Conservation (phyloP, 2,797 vertebrate species). For the Selene dorsalis region DNA sequence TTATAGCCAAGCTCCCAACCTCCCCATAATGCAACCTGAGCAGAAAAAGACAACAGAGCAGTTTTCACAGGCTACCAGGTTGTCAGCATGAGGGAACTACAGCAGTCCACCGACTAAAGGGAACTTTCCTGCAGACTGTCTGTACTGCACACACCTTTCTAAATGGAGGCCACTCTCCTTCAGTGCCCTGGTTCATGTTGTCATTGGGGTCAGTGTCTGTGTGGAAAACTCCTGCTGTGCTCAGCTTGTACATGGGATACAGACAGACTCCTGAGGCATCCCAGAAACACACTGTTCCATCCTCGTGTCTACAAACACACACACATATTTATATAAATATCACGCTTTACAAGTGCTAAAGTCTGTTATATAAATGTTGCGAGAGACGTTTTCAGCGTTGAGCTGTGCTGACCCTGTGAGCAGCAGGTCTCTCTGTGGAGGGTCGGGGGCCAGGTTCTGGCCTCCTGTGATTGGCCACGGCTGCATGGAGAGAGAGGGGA, state of each 20-base stretch:
- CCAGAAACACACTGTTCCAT: conserved; percentile 97
- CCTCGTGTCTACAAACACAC: conserved; percentile 89
- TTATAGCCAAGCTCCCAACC: no score
- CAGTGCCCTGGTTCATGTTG: conserved; percentile 89
- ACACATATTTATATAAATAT: no score
- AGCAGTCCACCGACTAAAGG: no score
- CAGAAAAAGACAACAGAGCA: no score
- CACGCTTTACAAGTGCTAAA: not conserved
- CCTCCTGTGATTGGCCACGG: conserved; percentile 95
- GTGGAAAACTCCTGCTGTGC: conserved; percentile 92
- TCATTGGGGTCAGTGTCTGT: conserved; percentile 93
- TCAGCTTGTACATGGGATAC: conserved; percentile 93
- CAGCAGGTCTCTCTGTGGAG: conserved; percentile 95
- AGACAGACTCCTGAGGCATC: conserved; percentile 96
- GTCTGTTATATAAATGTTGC: not conserved
- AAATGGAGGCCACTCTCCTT: conserved; percentile 97
- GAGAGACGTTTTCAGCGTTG: not conserved
- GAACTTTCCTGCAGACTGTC: no score
- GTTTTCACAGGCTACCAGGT: no score
- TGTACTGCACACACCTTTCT: conserved; percentile 87
- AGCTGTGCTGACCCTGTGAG: conserved; percentile 91
- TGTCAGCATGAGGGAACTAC: no score
- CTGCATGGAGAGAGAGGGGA: conserved; percentile 76
- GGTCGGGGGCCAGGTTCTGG: conserved; percentile 89
- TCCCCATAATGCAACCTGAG: not conserved